phyloP scores from a whole-genome alignment of 2,113 vertebrate species.

The Apus apus region DNA sequence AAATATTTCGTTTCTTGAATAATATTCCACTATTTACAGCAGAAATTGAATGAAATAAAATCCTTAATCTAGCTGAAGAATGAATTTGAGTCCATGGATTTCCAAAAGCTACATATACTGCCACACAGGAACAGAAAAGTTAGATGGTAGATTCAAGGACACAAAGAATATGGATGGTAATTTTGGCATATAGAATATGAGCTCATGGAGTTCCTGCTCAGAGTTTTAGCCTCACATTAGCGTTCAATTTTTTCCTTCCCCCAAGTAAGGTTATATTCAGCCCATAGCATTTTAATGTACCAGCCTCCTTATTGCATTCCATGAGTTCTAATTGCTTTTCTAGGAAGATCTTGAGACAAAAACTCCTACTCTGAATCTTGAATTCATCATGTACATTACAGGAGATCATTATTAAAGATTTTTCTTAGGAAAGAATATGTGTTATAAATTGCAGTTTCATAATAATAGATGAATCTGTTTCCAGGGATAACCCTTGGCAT shows the following conservation, averaged over 20 bases:
- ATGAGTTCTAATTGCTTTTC: slow-evolving; percentile 32
- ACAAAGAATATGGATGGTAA: not conserved
- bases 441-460: slow-evolving; percentile 70
- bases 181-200: not conserved
- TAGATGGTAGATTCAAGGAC: not conserved
- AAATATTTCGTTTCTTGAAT: not conserved
- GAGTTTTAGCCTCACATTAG: not conserved
- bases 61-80: not conserved
- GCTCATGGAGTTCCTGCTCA: not conserved
- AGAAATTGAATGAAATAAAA: not conserved
- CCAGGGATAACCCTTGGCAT: slow-evolving; percentile 70
- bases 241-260: slow-evolving; percentile 5
- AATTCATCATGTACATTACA: slow-evolving; percentile 73
- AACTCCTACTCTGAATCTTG: slow-evolving; percentile 43
- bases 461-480: slow-evolving; percentile 72
- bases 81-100: not conserved
- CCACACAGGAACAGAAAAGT: not conserved
- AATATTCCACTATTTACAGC: not conserved
- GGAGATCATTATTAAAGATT: slow-evolving; percentile 77
- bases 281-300: slow-evolving; percentile 18
- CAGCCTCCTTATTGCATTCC: not conserved
- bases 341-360: slow-evolving; percentile 49
- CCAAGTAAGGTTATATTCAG: not conserved
- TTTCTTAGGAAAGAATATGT: slow-evolving; percentile 49
- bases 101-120: not conserved